Base-by-base conservation (phyloP, 2,888 invertebrate species). In the Cheilosia soror region DNA sequence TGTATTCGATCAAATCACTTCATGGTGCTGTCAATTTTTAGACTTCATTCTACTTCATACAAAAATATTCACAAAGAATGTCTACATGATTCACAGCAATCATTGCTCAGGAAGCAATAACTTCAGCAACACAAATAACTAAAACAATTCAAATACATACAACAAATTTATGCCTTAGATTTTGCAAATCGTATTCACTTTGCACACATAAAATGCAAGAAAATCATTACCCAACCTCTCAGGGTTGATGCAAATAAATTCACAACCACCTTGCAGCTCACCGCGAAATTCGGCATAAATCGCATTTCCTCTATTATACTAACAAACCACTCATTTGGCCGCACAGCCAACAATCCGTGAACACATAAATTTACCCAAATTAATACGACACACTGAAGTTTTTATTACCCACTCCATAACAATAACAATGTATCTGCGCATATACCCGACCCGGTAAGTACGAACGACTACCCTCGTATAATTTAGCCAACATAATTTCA, bases 281-380 rank as follows among this genome's bases (percentile, higher is more conserved):
- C 49, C 53, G 42, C 49, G 9, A 40, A 68, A 55, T 53, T 60
- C 9, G 37, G 15, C 69, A 76, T 58, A 13, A 25, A 55, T 63
- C 58, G 58, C 60, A 29, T 53, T 4, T 29, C 47, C 66, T 29
- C 58, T 29, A 13, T 7, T 7, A 57, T 51, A 62, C 51, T 49
- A 37, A 44, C 42, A 51, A 42, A 40, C 44, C 42, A 53, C 55
- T 60, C 62, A 49, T 31, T 65, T 33, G n/a, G 31, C 53, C 29
- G 15, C 15, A 33, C 55, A 69, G 44, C 55, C 62, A 78, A 60
- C 79, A 79, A 84, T 71, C 79, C 79, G 60, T 84, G 84, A 76
- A 79, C 69, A 79, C 75, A 80, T 84, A 84, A 84, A 80, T 84
- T 80, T 49, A 31, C 49, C 69, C 79, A 75, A 80, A 84, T 84